Base-by-base conservation (phyloP, 2,113 vertebrate species). In the Solea senegalensis region DNA sequence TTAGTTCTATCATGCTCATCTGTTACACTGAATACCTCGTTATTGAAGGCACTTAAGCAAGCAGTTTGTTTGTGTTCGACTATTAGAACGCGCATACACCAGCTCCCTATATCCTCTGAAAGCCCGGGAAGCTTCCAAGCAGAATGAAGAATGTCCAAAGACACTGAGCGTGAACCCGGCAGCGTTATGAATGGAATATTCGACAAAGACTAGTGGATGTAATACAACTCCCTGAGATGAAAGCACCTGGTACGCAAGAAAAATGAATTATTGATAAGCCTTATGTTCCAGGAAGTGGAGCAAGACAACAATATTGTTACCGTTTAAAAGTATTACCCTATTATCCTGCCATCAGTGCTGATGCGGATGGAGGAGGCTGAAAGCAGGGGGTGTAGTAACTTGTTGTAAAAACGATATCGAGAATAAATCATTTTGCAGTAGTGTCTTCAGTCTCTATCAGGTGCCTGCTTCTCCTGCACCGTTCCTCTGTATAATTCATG, bases 401-500 rank as follows among this genome's bases (percentile, higher is more conserved):
- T 34, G 2, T 6, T 3, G 34, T 34, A 34, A 34, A 34, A 34
- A 0, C 34, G 34, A 34, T 34, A 34, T 34, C 34, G 3, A 34
- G 34, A 34, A 34, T 34, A 34, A 34, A 34, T 45, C 8, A 69
- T 63, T 12, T 60, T 55, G 9, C 52, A 50, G 48, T 16, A 11
- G 48, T 55, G 41, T 53, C 56, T 48, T 71, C 3, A 15, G 34
- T 64, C 26, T 68, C 63, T 60, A 54, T 50, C 56, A 55, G 61
- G n/a, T 71, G 73, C 15, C 27, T 9, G 52, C 54, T 40, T 74
- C 79, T 72, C 26, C 72, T 54, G 56, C 62, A 66, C 27, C 39
- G 74, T 67, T 27, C 11, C 60, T 53, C 43, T 91, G 74, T 75
- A 88, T 92, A 83, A 93, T 90, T 89, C 69, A 92, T 86, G 56